Conservation (phyloP, 1,140 invertebrate genomes). For the Bathynomus jamesi region DNA sequence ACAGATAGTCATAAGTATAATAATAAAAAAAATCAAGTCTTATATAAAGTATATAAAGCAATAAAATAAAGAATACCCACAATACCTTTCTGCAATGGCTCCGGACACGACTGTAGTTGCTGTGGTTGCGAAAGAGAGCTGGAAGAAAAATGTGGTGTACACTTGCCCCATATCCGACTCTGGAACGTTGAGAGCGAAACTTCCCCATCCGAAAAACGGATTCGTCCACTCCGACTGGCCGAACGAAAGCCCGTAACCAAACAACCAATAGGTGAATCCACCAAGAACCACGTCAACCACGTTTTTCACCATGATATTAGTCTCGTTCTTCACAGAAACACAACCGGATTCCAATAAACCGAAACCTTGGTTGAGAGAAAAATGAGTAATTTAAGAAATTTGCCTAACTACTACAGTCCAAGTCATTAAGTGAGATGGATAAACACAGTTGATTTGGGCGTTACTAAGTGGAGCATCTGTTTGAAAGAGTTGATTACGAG, state of each 20-base stretch:
- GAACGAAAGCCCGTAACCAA: constrained; percentile 87
- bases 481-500: too few species aligned
- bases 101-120: constrained; percentile 71
- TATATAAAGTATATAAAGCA: too few species aligned
- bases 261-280: constrained; percentile 87
- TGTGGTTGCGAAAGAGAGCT: constrained; percentile 81
- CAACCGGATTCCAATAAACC: constrained; percentile 86
- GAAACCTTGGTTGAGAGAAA: constrained; percentile 74
- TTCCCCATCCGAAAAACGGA: constrained; percentile 47
- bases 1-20: too few species aligned
- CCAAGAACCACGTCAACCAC: constrained; percentile 85
- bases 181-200: constrained; percentile 47
- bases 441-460: too few species aligned
- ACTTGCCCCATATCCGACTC: constrained; percentile 58
- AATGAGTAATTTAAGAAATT: too few species aligned
- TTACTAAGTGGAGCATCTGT: too few species aligned
- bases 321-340: constrained; percentile 87
- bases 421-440: too few species aligned
- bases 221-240: constrained; percentile 53
- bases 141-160: constrained; percentile 75
- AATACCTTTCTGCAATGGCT: constrained; percentile 44
- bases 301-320: constrained; percentile 95
- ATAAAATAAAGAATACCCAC: too few species aligned
- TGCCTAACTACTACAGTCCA: too few species aligned
- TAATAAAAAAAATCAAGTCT: too few species aligned